A percentile compares a stretch with the other conserved stretches of the same genome.
phyloP scores from a whole-genome alignment of 2,888 invertebrate genomes.

The Crepidodera aurea region DNA sequence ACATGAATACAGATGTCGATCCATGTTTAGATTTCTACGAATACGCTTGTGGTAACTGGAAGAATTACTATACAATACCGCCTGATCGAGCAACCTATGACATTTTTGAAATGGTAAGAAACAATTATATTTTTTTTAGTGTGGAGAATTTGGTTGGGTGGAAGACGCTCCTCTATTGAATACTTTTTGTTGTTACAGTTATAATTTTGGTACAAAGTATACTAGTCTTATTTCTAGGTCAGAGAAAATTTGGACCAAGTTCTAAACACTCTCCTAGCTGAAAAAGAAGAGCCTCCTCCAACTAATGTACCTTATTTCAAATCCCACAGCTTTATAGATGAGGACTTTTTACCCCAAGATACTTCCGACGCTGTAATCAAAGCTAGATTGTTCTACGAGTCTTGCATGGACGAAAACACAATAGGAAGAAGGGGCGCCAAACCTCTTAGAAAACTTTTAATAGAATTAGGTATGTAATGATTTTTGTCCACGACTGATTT shows the following conservation, averaged over 20 bases:
- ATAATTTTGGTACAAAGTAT: no score
- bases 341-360: conserved; percentile 38
- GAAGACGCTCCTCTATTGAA: no score
- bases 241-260: conserved; percentile 80
- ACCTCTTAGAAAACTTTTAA: conserved; percentile 74
- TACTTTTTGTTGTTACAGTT: no score
- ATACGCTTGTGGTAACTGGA: conserved; percentile 89
- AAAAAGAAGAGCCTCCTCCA: conserved; percentile 26
- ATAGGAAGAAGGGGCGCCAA: conserved; percentile 71
- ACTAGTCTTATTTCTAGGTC: conserved; percentile 10
- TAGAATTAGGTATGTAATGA: conserved; percentile 71
- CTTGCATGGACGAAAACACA: conserved; percentile 81
- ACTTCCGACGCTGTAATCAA: conserved; percentile 74
- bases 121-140: background rate
- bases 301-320: conserved; percentile 21
- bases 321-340: conserved; percentile 39
- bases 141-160: no score
- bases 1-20: conserved; percentile 76
- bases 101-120: conserved; percentile 82
- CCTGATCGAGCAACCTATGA: conserved; percentile 89
- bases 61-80: conserved; percentile 83
- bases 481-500: no score
- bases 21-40: conserved; percentile 87
- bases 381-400: conserved; percentile 83
- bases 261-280: conserved; percentile 71